phyloP scores from a whole-genome alignment of 1,140 invertebrate species.

The Drosophila mojavensis region DNA sequence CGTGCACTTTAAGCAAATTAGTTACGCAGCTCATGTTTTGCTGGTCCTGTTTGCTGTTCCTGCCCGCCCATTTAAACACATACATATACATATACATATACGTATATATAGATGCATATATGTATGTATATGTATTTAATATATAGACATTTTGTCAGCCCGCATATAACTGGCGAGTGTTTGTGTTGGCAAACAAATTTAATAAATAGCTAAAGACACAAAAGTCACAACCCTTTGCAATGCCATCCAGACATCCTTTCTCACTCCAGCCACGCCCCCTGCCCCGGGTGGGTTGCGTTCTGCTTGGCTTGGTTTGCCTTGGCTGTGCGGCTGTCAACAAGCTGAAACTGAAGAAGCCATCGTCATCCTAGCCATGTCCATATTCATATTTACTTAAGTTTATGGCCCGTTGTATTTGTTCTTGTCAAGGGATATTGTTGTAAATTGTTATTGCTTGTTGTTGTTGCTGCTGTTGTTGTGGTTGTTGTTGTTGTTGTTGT shows the following conservation, averaged over 20 bases:
- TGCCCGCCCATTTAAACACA: neutral
- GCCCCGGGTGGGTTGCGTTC: neutral
- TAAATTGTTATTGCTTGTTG: conserved; percentile 30
- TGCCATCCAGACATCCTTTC: neutral
- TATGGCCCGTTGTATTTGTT: conserved; percentile 57
- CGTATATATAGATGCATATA: neutral
- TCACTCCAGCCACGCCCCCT: neutral
- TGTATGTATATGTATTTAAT: neutral
- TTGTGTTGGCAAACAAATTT: conserved; percentile 75
- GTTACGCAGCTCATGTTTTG: conserved; percentile 79
- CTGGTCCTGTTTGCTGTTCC: conserved; percentile 42
- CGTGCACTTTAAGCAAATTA: conserved; percentile 80
- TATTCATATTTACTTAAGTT: conserved; percentile 81
- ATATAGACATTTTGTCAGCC: neutral
- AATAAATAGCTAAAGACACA: conserved; percentile 80
- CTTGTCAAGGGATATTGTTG: conserved; percentile 44
- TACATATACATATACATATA: neutral
- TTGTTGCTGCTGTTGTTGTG: conserved; percentile 20
- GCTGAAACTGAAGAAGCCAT: conserved; percentile 38
- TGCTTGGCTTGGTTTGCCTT: neutral
- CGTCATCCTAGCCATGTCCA: conserved; percentile 34
- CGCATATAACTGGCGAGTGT: conserved; percentile 18
- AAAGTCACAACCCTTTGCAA: conserved; percentile 79
- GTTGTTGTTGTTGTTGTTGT: conserved; percentile 12
- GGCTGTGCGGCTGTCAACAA: conserved; percentile 37